A percentile compares a stretch with the other conserved stretches of the same genome.
Conservation (phyloP, 2,888 invertebrate genomes). For the Tetropium fuscum region DNA sequence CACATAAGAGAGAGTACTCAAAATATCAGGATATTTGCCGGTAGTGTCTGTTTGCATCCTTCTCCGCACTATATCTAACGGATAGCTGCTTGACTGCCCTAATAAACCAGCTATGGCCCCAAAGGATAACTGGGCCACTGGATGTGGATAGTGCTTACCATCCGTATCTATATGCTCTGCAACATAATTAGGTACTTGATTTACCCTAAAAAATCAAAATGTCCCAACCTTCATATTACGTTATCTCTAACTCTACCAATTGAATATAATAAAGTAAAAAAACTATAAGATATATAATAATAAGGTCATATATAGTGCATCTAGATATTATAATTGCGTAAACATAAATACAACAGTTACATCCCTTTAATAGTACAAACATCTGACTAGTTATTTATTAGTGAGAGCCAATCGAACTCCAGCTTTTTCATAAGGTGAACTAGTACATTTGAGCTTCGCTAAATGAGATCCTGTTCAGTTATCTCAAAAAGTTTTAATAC, state of each 20-base stretch:
- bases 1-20: constrained; percentile 75
- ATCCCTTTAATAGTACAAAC: no score
- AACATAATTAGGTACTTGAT: constrained; percentile 22
- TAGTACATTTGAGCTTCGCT: no score
- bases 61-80: constrained; percentile 88
- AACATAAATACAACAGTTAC: no score
- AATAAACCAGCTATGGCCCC: constrained; percentile 94
- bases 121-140: constrained; percentile 78
- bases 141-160: constrained; percentile 52
- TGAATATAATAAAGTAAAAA: no score
- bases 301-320: no score
- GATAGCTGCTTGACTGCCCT: constrained; percentile 97
- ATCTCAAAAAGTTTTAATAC: no score
- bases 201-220: constrained; percentile 23
- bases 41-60: constrained; percentile 72
- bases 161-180: constrained; percentile 53
- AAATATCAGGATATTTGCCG: constrained; percentile 74
- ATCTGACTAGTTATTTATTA: no score
- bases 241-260: background rate
- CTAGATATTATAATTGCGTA: no score
- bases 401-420: no score
- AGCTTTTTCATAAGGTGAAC: no score
- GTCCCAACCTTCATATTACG: background rate
- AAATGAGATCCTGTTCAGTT: no score
- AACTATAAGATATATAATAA: background rate